phyloP scores from a whole-genome alignment of 2,888 invertebrate genomes.

The Eristalis pertinax region DNA sequence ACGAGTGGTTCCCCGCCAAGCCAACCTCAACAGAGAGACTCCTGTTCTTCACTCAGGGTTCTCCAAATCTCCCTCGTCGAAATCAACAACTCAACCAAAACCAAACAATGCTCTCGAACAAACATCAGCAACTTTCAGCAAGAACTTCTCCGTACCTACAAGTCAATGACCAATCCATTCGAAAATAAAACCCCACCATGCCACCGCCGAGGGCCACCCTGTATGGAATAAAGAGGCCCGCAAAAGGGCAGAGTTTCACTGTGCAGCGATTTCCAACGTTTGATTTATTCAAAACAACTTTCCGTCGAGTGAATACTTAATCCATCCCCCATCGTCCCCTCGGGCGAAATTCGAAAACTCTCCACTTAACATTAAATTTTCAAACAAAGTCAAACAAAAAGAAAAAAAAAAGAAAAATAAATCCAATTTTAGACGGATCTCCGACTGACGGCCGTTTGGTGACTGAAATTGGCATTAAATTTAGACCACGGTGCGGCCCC shows the following conservation, averaged over 20 bases:
- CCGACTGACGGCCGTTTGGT: neutral
- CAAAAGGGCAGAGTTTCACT: neutral
- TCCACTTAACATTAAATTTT: slow-evolving; percentile 58
- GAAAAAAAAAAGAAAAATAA: slow-evolving; percentile 27
- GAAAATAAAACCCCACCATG: too few relatives aligned
- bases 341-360: slow-evolving; percentile 39
- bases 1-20: too few relatives aligned
- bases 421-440: slow-evolving; percentile 30
- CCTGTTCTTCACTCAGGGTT: too few relatives aligned
- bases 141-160: too few relatives aligned
- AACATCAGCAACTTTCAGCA: too few relatives aligned
- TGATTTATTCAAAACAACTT: neutral
- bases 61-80: too few relatives aligned
- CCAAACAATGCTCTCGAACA: too few relatives aligned
- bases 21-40: too few relatives aligned
- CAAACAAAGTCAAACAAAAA: slow-evolving; percentile 7
- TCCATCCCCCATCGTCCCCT: neutral
- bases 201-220: neutral
- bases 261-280: neutral
- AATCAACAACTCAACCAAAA: too few relatives aligned
- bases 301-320: neutral
- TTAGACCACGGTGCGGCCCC: neutral
- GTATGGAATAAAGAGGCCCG: neutral
- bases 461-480: slow-evolving; percentile 47
- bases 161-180: too few relatives aligned